Conservation (phyloP, 2,113 vertebrate genomes). For the Chaetorhynchus papuensis region DNA sequence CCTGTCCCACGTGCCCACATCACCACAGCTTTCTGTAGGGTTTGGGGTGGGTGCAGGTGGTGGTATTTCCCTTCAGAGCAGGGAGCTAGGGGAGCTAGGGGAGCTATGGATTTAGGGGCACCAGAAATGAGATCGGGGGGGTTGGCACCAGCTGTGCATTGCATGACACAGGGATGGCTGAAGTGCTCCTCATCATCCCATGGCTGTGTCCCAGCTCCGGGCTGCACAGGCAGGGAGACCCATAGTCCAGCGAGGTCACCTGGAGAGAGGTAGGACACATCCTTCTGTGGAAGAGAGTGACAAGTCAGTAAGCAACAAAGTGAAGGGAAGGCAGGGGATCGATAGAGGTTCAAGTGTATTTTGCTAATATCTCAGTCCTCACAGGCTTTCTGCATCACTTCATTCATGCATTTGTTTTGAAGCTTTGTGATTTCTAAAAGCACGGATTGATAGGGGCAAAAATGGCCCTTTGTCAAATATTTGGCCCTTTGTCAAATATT, state of each 20-base stretch:
- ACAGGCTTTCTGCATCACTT: not conserved
- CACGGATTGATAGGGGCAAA: not conserved
- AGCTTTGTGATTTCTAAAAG: not conserved
- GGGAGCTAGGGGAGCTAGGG: not conserved
- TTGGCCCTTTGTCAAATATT: not conserved
- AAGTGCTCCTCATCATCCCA: not conserved
- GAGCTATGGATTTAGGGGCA: not conserved
- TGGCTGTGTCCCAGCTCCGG: not conserved
- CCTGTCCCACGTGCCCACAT: not conserved
- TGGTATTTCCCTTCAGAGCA: not conserved
- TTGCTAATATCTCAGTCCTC: not conserved
- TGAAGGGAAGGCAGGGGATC: not conserved
- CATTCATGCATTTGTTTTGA: not conserved
- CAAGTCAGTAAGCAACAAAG: not conserved
- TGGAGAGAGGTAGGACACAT: not conserved
- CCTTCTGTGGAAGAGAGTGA: not conserved
- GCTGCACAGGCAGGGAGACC: not conserved
- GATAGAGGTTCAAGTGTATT: not conserved
- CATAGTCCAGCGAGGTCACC: accelerated
- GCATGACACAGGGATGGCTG: not conserved
- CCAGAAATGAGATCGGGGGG: not conserved
- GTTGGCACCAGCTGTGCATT: not conserved
- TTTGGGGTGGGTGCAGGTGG: not conserved
- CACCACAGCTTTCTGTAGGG: not conserved
- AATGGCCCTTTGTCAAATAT: not conserved